Evolutionary conservation across 2,113 vertebrate genomes (phyloP), one percentile per base, ranked within the genome.

Genomic region (Campylomormyrus tamandua): DNA sequence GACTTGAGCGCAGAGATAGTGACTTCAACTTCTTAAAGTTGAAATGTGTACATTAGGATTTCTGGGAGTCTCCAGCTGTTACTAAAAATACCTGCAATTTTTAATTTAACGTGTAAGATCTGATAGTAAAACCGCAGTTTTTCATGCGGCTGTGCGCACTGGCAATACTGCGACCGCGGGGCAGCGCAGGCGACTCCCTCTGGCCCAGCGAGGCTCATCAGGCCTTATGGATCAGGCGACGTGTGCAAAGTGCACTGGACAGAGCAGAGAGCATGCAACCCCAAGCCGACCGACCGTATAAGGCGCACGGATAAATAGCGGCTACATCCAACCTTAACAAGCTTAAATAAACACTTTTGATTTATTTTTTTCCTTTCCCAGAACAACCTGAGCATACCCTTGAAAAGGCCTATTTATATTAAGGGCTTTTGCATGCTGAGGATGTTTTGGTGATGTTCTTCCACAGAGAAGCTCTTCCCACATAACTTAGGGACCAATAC

Each of bases 341-440:
- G 87, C 58, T 62, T 88, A 89, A 89, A 83, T 89, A 83, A 83
- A 42, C 77, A 53, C 15, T 53, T 80, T 53, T 21, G 89, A 80
- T 80, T 46, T 56, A 84, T 84, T 89, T 84, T 89, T 84, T 45
- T 58, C 35, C 42, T 89, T 85, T 89, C 52, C 80, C 35, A 84
- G 77, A 58, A 89, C 52, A 46, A 84, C 49, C 21, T 35, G 45
- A 17, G 24, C 31, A 83, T n/a, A 46, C 48, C 45, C 24, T 77
- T 80, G 88, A 88, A 74, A 88, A 74, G 45, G 13, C 70, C 10
- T 84, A 80, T 39, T 45, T 83, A 50, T 52, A 74, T 19, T 27
- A 35, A 77, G 4, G 66, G 17, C 49, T 27, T 49, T 21, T 11
- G 21, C 45, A 13, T 77, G 48, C 89, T n/a, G 42, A 45, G 45